Conservation (phyloP, 35 echinoderm and acorn worm species). For the Apostichopus parvimensis region DNA sequence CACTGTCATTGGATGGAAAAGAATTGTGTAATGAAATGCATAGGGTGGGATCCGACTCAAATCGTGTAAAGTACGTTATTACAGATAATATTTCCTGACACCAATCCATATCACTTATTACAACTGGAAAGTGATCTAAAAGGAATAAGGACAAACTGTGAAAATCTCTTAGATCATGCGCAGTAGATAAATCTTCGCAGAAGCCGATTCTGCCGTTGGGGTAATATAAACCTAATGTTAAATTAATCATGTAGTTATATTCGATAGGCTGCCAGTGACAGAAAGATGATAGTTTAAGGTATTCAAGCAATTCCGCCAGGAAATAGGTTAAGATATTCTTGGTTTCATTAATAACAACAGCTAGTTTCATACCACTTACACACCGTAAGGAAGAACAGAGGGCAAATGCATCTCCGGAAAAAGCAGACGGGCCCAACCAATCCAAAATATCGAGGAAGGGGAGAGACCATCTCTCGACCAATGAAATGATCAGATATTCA, state of each 20-base stretch:
- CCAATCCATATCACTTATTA: background rate
- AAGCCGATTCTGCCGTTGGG: background rate
- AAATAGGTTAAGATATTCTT: background rate
- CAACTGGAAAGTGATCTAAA: background rate
- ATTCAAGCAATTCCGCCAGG: background rate
- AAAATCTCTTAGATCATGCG: background rate
- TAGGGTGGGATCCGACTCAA: too few relatives aligned
- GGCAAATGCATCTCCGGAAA: background rate
- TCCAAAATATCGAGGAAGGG: background rate
- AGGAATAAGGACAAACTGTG: background rate
- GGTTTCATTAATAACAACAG: background rate
- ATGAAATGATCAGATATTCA: background rate
- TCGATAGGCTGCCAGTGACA: background rate
- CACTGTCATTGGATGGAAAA: too few relatives aligned
- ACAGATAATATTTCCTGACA: background rate
- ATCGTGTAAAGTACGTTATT: background rate
- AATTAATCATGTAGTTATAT: background rate
- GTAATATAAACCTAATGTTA: background rate
- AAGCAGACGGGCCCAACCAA: background rate
- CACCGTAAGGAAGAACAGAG: background rate
- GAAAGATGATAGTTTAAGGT: background rate
- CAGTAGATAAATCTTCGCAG: background rate
- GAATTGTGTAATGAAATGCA: too few relatives aligned
- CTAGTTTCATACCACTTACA: background rate
- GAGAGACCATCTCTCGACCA: background rate